Base-by-base conservation (phyloP, 2,113 vertebrate genomes). In the Toxotes chatareus region DNA sequence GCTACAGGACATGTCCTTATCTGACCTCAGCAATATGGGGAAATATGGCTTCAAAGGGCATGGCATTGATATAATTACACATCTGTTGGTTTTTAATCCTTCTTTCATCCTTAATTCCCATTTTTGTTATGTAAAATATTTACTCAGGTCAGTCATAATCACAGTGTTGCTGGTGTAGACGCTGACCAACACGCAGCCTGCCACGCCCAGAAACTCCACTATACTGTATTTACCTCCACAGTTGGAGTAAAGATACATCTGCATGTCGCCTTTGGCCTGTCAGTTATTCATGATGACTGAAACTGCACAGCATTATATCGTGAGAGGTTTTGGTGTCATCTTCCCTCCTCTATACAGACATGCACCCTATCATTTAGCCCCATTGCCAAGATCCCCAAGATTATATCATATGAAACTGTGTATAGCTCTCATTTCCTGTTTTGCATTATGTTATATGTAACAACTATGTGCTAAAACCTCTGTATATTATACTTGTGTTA, bases 81-180 rank as follows among this genome's bases (percentile, higher is more conserved):
- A 86, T 86, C 64, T 49, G 42, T 40, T 67, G 13, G 13, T 51
- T 75, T 80, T 84, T 69, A 46, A 65, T 84, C 34, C 65, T 74
- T 17, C 44, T 79, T 79, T 85, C 56, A 88, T 88, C 79, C 68
- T 68, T 82, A 71, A 73, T 82, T 79, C 71, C 60, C 47, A 34
- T 80, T 86, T 86, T 85, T 72, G 66, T 75, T 71, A 62, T 80
- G 38, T 85, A 12, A 86, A 88, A 91, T 91, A 88, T 94, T 93
- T 89, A 90, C 86, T 79, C 83, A 80, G 89, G 85, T 89, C 88
- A 72, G 84, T 76, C 34, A 63, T 93, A 87, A 92, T 90, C 49
- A 87, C 83, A 86, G 86, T 83, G 73, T 61, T 46, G 5, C 77
- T 38, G 55, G 59, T 74, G 57, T 36, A 77, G 88, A 91, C 69